Evolutionary conservation across 2,797 vertebrate genomes (phyloP).

Genomic region (Leptatherina wallacei): DNA sequence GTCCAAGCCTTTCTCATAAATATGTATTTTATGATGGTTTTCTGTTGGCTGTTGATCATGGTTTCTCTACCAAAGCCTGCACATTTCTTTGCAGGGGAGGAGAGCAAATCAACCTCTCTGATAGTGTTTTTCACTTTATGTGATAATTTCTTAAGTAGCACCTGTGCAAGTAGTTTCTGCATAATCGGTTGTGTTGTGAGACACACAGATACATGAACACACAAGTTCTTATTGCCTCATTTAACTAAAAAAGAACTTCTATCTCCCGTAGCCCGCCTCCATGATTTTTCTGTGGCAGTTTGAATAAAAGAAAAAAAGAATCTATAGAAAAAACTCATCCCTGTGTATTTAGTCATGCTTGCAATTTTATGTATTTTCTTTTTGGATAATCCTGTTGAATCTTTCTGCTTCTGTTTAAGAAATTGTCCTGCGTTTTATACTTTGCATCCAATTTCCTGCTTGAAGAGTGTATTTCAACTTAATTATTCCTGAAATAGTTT

Average conservation of each 20-base stretch:
- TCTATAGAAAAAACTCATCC: background rate
- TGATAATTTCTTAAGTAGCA: constrained; percentile 61
- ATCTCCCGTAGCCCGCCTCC: background rate
- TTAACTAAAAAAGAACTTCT: background rate
- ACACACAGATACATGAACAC: background rate
- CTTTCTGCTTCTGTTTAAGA: constrained; percentile 19
- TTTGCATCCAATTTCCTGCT: constrained; percentile 37
- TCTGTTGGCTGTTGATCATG: constrained; percentile 42
- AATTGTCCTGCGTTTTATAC: constrained; percentile 21
- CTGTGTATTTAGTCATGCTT: background rate
- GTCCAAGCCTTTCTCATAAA: constrained; percentile 69
- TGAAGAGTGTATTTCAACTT: constrained; percentile 34
- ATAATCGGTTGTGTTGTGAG: constrained; percentile 35
- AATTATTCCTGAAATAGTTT: constrained; percentile 56
- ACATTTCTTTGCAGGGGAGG: constrained; percentile 2
- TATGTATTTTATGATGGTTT: constrained; percentile 69
- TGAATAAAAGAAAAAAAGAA: background rate
- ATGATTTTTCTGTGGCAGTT: background rate
- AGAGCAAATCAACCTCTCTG: constrained; percentile 66
- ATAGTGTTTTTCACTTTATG: constrained; percentile 53
- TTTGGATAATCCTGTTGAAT: background rate
- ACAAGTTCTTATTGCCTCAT: constrained; percentile 27
- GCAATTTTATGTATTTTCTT: background rate
- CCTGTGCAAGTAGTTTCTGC: constrained; percentile 42
- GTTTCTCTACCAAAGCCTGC: constrained; percentile 39